Evolutionary conservation across 2,888 invertebrate genomes (phyloP).

Genomic region (Druceiella hillmani): DNA sequence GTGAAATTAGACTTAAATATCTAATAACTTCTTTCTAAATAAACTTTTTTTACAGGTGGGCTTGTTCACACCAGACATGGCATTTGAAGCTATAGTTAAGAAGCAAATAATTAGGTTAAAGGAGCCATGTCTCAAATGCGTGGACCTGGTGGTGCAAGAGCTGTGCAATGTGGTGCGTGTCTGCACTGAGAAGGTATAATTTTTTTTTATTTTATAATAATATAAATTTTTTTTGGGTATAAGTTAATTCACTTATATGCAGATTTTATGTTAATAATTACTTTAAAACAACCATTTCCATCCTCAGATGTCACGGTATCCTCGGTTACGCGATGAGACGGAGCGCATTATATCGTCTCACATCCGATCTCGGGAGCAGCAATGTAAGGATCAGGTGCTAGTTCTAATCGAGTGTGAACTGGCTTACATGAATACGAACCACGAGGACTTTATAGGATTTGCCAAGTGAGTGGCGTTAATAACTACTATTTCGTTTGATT

Average conservation of each 20-base stretch:
- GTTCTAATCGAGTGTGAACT: constrained; percentile 93
- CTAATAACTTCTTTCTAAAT: too few relatives aligned
- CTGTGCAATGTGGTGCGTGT: constrained; percentile 92
- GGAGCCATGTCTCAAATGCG: constrained; percentile 98
- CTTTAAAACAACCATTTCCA: constrained; percentile 6
- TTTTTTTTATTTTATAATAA: constrained; percentile 9
- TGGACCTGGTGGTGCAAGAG: constrained; percentile 95
- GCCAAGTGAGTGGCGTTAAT: constrained; percentile 92
- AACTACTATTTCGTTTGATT: too few relatives aligned
- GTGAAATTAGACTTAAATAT: too few relatives aligned
- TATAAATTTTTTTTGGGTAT: background rate
- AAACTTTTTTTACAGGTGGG: constrained; percentile 66
- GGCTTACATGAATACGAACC: constrained; percentile 98
- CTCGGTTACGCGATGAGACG: constrained; percentile 94
- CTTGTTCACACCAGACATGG: constrained; percentile 99
- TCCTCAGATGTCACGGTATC: constrained; percentile 91
- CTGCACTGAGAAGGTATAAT: constrained; percentile 86
- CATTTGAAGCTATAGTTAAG: constrained; percentile 99
- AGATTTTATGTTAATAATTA: background rate
- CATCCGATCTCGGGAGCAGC: constrained; percentile 90
- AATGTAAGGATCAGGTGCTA: constrained; percentile 93
- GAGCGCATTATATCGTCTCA: constrained; percentile 95
- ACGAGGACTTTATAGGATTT: constrained; percentile 98
- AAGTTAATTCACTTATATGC: background rate
- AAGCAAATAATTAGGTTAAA: constrained; percentile 94